Evolutionary conservation across 2,888 invertebrate genomes (phyloP).

Genomic region (Standfussiana lucernea): DNA sequence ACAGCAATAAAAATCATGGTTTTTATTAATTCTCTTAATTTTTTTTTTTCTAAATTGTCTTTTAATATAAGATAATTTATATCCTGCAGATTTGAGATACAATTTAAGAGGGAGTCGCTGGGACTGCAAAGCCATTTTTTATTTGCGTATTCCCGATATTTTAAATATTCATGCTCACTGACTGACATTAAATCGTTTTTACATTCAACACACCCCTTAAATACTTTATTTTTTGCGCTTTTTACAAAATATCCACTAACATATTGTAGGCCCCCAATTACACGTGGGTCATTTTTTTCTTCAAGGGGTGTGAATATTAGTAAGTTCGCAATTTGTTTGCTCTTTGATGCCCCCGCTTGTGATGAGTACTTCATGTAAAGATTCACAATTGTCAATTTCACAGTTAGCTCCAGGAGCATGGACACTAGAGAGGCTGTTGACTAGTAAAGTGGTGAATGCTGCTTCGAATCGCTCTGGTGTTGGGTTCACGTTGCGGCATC

Average conservation of each 20-base stretch:
- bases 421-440: conserved; percentile 1
- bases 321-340: not conserved
- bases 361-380: not conserved
- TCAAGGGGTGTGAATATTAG: not conserved
- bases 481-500: conserved; percentile 4
- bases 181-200: not conserved
- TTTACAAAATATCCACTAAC: not conserved
- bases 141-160: not conserved
- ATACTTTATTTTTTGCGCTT: not conserved
- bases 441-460: not conserved
- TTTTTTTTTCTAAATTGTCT: conserved; percentile 43
- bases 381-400: conserved; percentile 1
- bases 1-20: too few relatives aligned
- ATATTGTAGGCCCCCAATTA: not conserved
- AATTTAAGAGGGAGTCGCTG: too few relatives aligned
- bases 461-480: not conserved
- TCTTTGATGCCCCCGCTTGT: not conserved
- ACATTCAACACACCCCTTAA: not conserved
- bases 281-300: not conserved
- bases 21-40: not conserved
- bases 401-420: conserved; percentile 5
- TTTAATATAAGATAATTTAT: too few relatives aligned
- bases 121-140: too few relatives aligned
- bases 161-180: not conserved
- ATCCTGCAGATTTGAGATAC: too few relatives aligned